Evolutionary conservation across 1,140 invertebrate species (phyloP).

Genomic region (Tetragonula clypearis): DNA sequence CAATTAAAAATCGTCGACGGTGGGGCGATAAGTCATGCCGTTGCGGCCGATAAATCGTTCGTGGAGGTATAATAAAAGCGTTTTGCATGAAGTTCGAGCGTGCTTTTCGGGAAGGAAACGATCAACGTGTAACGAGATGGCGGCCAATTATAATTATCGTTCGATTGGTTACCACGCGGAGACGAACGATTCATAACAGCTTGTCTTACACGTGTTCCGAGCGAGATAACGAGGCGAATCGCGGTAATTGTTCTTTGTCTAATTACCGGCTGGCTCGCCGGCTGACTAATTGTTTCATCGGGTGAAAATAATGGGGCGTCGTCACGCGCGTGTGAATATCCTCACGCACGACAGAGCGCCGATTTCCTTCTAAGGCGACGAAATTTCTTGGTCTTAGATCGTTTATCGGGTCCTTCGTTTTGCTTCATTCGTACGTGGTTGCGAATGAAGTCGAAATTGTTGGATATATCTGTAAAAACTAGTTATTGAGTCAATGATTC

Average conservation of each 20-base stretch:
- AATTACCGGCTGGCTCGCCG: constrained; percentile 46
- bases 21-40: constrained; percentile 11
- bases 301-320: constrained; percentile 66
- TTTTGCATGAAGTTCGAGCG: constrained; percentile 24
- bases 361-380: not conserved
- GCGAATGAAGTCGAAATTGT: no score
- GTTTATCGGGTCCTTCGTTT: no score
- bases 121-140: constrained; percentile 13
- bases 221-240: constrained; percentile 58
- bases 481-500: no score
- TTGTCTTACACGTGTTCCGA: constrained; percentile 60
- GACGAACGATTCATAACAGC: constrained; percentile 57
- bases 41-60: constrained; percentile 14
- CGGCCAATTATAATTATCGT: constrained; percentile 42
- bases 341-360: no score
- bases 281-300: constrained; percentile 72
- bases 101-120: constrained; percentile 32
- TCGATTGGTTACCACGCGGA: constrained; percentile 28
- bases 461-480: no score
- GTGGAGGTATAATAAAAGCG: constrained; percentile 6
- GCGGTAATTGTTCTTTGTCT: constrained; percentile 66
- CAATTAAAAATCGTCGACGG: not conserved
- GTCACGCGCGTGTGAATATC: constrained; percentile 59
- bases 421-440: no score
- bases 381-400: no score